Base-by-base conservation (phyloP, 2,888 invertebrate species). In the Nematopogon swammerdamellus region DNA sequence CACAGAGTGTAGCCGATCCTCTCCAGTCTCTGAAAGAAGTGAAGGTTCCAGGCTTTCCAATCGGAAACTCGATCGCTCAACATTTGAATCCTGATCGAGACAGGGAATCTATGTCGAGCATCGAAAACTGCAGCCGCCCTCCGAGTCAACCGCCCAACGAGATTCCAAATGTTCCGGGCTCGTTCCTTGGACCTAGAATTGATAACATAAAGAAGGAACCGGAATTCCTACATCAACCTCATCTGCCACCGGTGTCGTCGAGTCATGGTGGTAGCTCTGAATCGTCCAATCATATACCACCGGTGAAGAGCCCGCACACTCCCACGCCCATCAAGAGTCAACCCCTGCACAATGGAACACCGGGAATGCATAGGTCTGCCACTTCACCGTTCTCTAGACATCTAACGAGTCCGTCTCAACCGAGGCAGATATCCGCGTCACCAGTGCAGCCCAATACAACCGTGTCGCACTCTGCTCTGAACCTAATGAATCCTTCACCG, bases 21-120 rank as follows among this genome's bases (percentile, higher is more conserved):
- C 64, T 91, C 54, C 90, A 91, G 61, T 89, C 89, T 56, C 70
- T 91, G 8, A 88, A 89, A 63, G 90, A 90, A 65, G 89, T 91
- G 1, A 90, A 90, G 79, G 89, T 90, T 8, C 88, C 88, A 42
- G 88, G 88, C 30, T 87, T 85, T 62, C 83, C 85, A 51, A 80
- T 84, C 45, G 82, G 82, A 53, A 76, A 75, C 67, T 70, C 77
- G 19, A 76, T 77, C 60, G 72, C 76, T 49, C 76, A 76, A 57
- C 75, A 80, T 62, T 63, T 76, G 55, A 75, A 64, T 57, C 76
- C 74, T 43, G 80, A 79, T 54, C 72, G 81, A 56, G 80, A 80
- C 50, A 67, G 77, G 57, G 76, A 79, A 58, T 74, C 76, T 46
- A 68, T 74, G 56, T 73, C 77, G 49, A 77, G 72, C 63, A 69